These are phyloP conservation scores for Coccyzus lansbergi DNA, from an alignment of 2,797 vertebrate species.

Conservation along the genomic window DNA sequence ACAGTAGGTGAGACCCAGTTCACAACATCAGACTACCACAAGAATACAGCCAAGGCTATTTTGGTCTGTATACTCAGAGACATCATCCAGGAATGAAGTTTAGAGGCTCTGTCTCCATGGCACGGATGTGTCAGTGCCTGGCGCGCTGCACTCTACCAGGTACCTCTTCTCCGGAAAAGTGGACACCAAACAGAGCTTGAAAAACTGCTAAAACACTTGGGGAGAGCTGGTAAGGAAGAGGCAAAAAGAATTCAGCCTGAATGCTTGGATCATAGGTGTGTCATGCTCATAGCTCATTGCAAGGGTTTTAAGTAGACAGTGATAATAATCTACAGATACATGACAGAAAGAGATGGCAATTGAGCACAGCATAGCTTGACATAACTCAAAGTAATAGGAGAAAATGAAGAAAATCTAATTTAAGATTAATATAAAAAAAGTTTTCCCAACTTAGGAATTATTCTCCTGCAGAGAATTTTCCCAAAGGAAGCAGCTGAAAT, in stretches of 20 bases:
- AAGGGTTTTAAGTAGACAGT: not conserved
- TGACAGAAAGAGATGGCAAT: slow-evolving; percentile 6
- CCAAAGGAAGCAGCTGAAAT: slow-evolving; percentile 12
- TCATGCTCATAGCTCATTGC: not conserved
- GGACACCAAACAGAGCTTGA: not conserved
- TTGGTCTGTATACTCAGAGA: slow-evolving; percentile 2
- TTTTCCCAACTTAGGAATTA: slow-evolving; percentile 23
- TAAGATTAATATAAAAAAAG: slow-evolving; percentile 27
- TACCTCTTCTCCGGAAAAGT: slow-evolving; percentile 18
- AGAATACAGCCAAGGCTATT: slow-evolving; percentile 17
- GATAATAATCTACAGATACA: not conserved
- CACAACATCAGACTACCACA: slow-evolving; percentile 6
- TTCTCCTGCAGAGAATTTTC: slow-evolving; percentile 15
- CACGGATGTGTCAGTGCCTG: not conserved
- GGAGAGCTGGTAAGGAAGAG: not conserved
- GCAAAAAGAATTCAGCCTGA: not conserved
- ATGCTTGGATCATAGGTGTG: not conserved
- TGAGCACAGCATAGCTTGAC: not conserved
- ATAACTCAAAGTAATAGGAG: slow-evolving; percentile 23
- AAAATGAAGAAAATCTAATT: slow-evolving; percentile 49
- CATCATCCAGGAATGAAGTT: slow-evolving; percentile 24
- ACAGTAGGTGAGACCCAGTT: not conserved
- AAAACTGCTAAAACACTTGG: not conserved
- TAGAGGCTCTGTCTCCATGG: not conserved
- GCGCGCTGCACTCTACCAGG: not conserved